These are phyloP conservation scores for Endomychus coccineus DNA, from an alignment of 2,888 invertebrate genomes.

Conservation along the genomic window DNA sequence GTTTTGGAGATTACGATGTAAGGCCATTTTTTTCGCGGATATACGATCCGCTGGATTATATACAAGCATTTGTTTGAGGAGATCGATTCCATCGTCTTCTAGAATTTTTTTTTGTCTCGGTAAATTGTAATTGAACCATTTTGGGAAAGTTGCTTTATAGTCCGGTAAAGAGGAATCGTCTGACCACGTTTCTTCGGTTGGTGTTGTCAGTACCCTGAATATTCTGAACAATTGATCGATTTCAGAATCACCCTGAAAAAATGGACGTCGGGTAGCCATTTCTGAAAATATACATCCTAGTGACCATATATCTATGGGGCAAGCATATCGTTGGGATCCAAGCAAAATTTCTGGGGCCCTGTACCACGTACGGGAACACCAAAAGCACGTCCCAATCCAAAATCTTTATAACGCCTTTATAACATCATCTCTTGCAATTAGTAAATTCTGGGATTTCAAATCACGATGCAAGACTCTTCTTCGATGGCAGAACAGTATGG, in stretches of 20 bases:
- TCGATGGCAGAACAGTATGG: constrained; percentile 89
- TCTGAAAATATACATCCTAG: constrained; percentile 97
- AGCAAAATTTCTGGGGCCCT: constrained; percentile 94
- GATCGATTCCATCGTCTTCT: constrained; percentile 67
- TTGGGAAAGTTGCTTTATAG: constrained; percentile 91
- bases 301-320: constrained; percentile 96
- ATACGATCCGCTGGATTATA: constrained; percentile 88
- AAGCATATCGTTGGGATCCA: constrained; percentile 81
- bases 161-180: constrained; percentile 88
- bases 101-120: constrained; percentile 69
- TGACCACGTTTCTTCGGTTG: constrained; percentile 92
- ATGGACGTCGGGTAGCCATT: constrained; percentile 86
- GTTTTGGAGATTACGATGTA: constrained; percentile 82
- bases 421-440: constrained; percentile 82
- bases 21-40: constrained; percentile 71
- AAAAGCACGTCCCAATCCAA: constrained; percentile 92
- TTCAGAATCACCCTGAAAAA: constrained; percentile 98
- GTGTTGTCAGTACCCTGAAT: constrained; percentile 90
- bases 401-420: constrained; percentile 79
- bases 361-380: constrained; percentile 98
- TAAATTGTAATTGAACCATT: constrained; percentile 83
- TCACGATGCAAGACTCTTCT: constrained; percentile 87
- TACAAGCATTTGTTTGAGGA: constrained; percentile 79
- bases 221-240: constrained; percentile 97
- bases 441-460: constrained; percentile 92